Evolutionary conservation across 2,797 vertebrate genomes (phyloP).

Genomic region (Tragopan temminckii): DNA sequence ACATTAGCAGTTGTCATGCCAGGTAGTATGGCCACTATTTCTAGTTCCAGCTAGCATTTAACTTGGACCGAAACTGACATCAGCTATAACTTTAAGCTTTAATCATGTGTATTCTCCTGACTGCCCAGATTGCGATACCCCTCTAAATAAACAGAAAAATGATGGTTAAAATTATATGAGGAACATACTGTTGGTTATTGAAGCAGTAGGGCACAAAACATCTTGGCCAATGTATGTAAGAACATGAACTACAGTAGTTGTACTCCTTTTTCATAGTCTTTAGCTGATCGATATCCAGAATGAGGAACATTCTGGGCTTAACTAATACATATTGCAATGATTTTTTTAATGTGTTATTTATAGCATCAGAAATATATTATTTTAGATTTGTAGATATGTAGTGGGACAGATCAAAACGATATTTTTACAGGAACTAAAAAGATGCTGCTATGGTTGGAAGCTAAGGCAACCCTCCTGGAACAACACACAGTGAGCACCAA

Average conservation of each 20-base stretch:
- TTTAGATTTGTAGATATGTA: constrained; percentile 9
- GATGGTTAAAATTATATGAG: neutral
- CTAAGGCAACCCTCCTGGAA: neutral
- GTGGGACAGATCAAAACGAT: neutral
- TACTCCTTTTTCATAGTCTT: constrained; percentile 9
- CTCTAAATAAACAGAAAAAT: neutral
- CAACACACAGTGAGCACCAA: neutral
- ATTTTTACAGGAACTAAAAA: neutral
- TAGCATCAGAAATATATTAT: neutral
- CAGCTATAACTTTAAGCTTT: neutral
- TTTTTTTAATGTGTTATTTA: neutral
- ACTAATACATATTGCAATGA: neutral
- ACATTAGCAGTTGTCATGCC: neutral
- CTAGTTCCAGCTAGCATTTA: neutral
- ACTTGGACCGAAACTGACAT: neutral
- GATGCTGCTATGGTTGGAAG: neutral
- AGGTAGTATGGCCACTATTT: neutral
- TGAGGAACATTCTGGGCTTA: neutral
- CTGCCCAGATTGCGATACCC: neutral
- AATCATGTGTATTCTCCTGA: neutral
- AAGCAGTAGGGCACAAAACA: neutral
- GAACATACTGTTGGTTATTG: neutral
- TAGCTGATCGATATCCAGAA: neutral
- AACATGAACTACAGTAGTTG: neutral
- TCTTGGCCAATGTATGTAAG: neutral